Evolutionary conservation across 2,888 invertebrate species (phyloP).

Genomic region (Scaptodrosophila latifasciaeformis): DNA sequence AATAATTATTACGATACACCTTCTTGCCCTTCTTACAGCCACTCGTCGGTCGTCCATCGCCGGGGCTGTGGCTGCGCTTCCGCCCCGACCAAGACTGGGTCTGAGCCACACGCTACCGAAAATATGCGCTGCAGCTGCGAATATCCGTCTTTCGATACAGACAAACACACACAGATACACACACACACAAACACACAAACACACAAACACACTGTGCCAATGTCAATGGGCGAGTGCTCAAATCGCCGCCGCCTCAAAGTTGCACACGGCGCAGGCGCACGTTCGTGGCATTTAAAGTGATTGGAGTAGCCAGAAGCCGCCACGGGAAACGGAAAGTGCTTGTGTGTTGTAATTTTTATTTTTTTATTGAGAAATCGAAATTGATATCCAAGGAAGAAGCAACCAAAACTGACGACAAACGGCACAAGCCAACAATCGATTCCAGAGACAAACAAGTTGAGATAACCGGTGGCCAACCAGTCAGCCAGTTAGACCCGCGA

Average conservation of each 20-base stretch:
- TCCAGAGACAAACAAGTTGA: neutral
- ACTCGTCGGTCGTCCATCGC: too few species aligned
- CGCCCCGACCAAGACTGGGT: constrained; percentile 35
- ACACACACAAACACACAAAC: too few species aligned
- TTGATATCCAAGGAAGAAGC: constrained; percentile 28
- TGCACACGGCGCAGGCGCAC: constrained; percentile 34
- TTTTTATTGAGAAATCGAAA: constrained; percentile 60
- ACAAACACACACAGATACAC: too few species aligned
- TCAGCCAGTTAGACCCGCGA: too few species aligned
- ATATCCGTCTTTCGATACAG: too few species aligned
- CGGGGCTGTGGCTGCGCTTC: constrained; percentile 37
- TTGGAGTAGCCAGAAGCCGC: constrained; percentile 9
- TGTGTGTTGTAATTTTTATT: constrained; percentile 44
- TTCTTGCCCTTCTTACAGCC: constrained; percentile 11
- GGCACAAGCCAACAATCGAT: constrained; percentile 35
- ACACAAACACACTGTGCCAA: constrained; percentile 51
- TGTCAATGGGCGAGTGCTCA: constrained; percentile 36
- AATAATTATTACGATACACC: constrained; percentile 51
- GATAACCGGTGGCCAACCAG: neutral
- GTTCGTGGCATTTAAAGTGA: constrained; percentile 61
- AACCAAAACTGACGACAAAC: constrained; percentile 21
- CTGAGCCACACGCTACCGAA: constrained; percentile 23
- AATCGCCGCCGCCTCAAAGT: constrained; percentile 5
- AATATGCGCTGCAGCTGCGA: constrained; percentile 15
- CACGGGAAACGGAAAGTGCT: constrained; percentile 64